A percentile compares a stretch with the other conserved stretches of the same genome.
phyloP scores from a whole-genome alignment of 1,140 invertebrate genomes.

The Aphelinus atriplicis region DNA sequence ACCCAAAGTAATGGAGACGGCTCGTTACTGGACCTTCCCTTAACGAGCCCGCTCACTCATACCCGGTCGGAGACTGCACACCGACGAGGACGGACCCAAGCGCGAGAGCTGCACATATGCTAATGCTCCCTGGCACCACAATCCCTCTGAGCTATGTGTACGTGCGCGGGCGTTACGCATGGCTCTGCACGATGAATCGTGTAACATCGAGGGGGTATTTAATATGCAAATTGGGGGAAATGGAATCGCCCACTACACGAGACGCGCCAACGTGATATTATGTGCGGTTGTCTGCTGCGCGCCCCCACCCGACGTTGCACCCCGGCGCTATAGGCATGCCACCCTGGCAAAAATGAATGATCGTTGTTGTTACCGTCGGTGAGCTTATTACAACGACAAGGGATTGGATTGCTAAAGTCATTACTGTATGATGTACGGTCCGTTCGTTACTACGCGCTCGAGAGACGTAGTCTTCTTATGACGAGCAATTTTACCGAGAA shows the following conservation, averaged over 20 bases:
- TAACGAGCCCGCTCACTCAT: slow-evolving; percentile 38
- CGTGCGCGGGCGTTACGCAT: neutral
- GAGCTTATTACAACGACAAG: neutral
- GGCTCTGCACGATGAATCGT: slow-evolving; percentile 13
- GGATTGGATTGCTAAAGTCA: slow-evolving; percentile 1
- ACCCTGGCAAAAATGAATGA: slow-evolving; percentile 12
- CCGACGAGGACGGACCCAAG: slow-evolving; percentile 37
- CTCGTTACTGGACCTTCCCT: slow-evolving; percentile 47
- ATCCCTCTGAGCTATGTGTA: neutral
- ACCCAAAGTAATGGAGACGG: slow-evolving; percentile 43
- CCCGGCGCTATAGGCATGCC: no score
- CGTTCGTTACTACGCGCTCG: no score
- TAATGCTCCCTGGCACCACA: slow-evolving; percentile 8
- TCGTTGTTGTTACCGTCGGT: slow-evolving; percentile 10
- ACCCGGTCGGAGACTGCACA: slow-evolving; percentile 42
- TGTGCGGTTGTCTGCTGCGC: slow-evolving; percentile 5
- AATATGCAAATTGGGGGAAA: slow-evolving; percentile 56
- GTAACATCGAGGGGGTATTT: slow-evolving; percentile 44
- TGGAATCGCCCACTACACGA: slow-evolving; percentile 46
- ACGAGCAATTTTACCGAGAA: no score
- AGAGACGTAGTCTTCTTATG: no score
- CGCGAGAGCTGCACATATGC: slow-evolving; percentile 36
- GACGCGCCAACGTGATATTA: slow-evolving; percentile 47
- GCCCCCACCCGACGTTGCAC: neutral
- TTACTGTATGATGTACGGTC: neutral